Evolutionary conservation across 2,797 vertebrate species (phyloP).

Genomic region (Gymnopithys bicolor): DNA sequence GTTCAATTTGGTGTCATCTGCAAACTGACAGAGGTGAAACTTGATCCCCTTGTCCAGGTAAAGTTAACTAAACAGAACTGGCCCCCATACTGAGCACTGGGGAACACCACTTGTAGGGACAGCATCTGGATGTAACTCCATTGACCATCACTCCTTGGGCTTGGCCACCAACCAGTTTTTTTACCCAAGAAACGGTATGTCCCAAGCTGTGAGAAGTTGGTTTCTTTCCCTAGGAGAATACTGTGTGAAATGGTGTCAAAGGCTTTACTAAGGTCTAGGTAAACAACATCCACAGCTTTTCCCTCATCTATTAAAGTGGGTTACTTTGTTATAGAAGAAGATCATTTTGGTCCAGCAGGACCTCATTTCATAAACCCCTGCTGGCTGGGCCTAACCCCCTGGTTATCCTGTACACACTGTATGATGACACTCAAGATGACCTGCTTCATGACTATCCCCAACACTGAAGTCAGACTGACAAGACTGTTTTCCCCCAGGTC

Average conservation of each 20-base stretch:
- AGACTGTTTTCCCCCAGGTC: background rate
- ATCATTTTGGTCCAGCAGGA: background rate
- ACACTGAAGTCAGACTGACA: background rate
- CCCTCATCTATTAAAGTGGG: background rate
- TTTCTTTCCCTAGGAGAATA: background rate
- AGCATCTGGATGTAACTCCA: too few relatives aligned
- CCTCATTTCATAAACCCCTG: background rate
- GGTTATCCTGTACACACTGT: background rate
- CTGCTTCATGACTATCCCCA: background rate
- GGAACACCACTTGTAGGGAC: background rate
- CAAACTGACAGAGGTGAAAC: background rate
- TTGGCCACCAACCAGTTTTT: background rate
- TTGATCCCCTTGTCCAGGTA: background rate
- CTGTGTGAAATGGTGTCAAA: background rate
- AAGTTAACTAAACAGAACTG: background rate
- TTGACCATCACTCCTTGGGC: too few relatives aligned
- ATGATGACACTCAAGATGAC: background rate
- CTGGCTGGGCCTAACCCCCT: background rate
- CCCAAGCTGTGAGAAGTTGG: background rate
- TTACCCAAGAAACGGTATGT: background rate
- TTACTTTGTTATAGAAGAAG: background rate
- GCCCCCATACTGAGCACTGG: background rate
- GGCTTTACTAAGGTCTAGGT: background rate
- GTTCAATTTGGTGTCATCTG: background rate
- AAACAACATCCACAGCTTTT: background rate